A percentile compares a stretch with the other conserved stretches of the same genome.
Evolutionary conservation across 2,113 vertebrate species (phyloP).

Genomic region (Arizona elegans): DNA sequence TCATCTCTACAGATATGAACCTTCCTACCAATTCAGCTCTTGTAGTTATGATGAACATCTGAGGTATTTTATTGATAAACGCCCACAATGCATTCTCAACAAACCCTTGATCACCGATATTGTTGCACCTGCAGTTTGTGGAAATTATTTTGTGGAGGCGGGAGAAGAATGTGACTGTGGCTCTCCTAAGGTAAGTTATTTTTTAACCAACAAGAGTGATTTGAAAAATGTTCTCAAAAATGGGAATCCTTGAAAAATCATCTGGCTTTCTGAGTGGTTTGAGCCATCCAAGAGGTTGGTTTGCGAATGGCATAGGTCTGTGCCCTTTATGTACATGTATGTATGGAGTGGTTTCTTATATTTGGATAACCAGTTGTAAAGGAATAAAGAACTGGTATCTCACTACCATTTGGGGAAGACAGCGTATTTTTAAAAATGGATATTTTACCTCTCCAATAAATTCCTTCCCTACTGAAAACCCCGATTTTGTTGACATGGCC

Average conservation of each 20-base stretch:
- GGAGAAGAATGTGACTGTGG: constrained; percentile 80
- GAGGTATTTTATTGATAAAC: constrained; percentile 53
- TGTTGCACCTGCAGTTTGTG: constrained; percentile 59
- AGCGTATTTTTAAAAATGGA: not conserved
- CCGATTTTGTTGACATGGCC: not conserved
- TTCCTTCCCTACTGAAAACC: not conserved
- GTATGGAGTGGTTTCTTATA: not conserved
- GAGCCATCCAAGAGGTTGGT: not conserved
- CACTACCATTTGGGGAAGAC: not conserved
- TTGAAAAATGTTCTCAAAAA: not conserved
- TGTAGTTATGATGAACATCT: constrained; percentile 68
- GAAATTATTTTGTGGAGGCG: constrained; percentile 69
- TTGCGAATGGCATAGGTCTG: not conserved
- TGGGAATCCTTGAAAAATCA: not conserved
- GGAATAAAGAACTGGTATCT: not conserved
- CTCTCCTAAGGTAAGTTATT: constrained; percentile 56
- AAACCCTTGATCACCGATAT: constrained; percentile 54
- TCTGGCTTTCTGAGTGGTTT: not conserved
- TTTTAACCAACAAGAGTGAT: not conserved
- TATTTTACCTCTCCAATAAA: not conserved
- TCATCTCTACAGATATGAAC: constrained; percentile 21
- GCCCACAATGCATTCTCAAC: constrained; percentile 63
- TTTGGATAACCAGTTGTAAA: not conserved
- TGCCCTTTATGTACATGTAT: not conserved
- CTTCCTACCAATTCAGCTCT: constrained; percentile 69